Conservation (phyloP, 2,888 invertebrate species). For the Caenorhabditis sp. region DNA sequence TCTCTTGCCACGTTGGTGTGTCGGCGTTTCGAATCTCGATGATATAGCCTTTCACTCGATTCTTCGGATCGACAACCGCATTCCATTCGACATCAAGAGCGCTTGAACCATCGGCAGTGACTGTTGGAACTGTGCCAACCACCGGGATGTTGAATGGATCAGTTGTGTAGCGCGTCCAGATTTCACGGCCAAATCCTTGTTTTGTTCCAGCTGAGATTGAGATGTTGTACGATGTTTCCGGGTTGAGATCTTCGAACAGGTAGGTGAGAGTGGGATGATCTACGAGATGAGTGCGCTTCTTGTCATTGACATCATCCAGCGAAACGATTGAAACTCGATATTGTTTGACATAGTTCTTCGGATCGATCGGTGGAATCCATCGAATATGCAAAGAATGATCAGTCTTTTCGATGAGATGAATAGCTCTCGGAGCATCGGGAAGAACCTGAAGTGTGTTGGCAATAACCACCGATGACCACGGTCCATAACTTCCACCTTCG, state of each 20-base stretch:
- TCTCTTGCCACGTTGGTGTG: slow-evolving; percentile 67
- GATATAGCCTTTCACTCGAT: slow-evolving; percentile 68
- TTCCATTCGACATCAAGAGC: slow-evolving; percentile 69
- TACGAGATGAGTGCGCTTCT: slow-evolving; percentile 54
- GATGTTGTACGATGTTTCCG: slow-evolving; percentile 70
- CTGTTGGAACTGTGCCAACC: slow-evolving; percentile 54
- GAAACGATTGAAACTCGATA: slow-evolving; percentile 65
- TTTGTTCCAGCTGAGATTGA: slow-evolving; percentile 63
- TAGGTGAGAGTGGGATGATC: slow-evolving; percentile 66
- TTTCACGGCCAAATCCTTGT: slow-evolving; percentile 68
- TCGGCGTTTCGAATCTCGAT: slow-evolving; percentile 65
- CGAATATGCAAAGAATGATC: slow-evolving; percentile 67
- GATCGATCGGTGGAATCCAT: slow-evolving; percentile 68
- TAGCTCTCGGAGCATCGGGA: slow-evolving; percentile 69
- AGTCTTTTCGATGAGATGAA: slow-evolving; percentile 68
- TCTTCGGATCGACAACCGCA: slow-evolving; percentile 64
- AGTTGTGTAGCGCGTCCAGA: slow-evolving; percentile 66
- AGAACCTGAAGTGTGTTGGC: slow-evolving; percentile 70
- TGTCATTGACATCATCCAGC: slow-evolving; percentile 60
- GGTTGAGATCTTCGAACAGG: slow-evolving; percentile 65
- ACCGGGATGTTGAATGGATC: slow-evolving; percentile 69
- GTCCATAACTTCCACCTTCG: slow-evolving; percentile 69
- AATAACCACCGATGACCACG: slow-evolving; percentile 63
- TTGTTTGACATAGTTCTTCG: slow-evolving; percentile 65
- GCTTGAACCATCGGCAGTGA: slow-evolving; percentile 67